phyloP scores from a whole-genome alignment of 2,888 invertebrate species.

The Sphaerophoria taeniata region DNA sequence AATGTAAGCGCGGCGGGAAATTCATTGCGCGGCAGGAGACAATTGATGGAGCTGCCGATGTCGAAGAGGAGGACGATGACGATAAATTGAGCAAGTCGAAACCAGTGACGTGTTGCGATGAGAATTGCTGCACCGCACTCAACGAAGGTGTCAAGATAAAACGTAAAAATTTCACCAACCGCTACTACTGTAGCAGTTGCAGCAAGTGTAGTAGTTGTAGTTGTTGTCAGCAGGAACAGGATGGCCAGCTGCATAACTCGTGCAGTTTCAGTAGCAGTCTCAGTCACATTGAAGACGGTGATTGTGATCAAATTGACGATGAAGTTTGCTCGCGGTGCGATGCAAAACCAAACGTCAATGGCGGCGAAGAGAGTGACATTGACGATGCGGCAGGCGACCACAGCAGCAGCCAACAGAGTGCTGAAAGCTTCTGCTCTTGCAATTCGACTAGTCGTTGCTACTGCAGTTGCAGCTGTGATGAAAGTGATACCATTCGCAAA shows the following conservation, averaged over 20 bases:
- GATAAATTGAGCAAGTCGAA: slow-evolving; percentile 31
- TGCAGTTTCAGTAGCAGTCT: slow-evolving; percentile 72
- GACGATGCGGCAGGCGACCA: slow-evolving; percentile 13
- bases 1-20: slow-evolving; percentile 76
- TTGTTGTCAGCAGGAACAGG: slow-evolving; percentile 77
- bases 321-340: slow-evolving; percentile 60
- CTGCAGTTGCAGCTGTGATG: slow-evolving; percentile 78
- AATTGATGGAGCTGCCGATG: slow-evolving; percentile 65
- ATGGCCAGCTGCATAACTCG: slow-evolving; percentile 73
- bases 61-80: slow-evolving; percentile 77
- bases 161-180: slow-evolving; percentile 79
- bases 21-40: slow-evolving; percentile 55
- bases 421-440: slow-evolving; percentile 80
- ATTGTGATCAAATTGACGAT: slow-evolving; percentile 71
- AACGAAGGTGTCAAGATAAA: slow-evolving; percentile 80
- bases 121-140: slow-evolving; percentile 52
- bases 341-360: slow-evolving; percentile 5
- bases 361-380: slow-evolving; percentile 33
- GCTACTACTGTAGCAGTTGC: slow-evolving; percentile 79
- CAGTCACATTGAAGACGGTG: slow-evolving; percentile 66
- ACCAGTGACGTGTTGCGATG: slow-evolving; percentile 47
- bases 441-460: slow-evolving; percentile 79
- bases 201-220: slow-evolving; percentile 80
- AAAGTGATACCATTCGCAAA: slow-evolving; percentile 72
- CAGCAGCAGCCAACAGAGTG: slow-evolving; percentile 77